Evolutionary conservation across 2,797 vertebrate species (phyloP).

Genomic region (Setipinna tenuifilis): DNA sequence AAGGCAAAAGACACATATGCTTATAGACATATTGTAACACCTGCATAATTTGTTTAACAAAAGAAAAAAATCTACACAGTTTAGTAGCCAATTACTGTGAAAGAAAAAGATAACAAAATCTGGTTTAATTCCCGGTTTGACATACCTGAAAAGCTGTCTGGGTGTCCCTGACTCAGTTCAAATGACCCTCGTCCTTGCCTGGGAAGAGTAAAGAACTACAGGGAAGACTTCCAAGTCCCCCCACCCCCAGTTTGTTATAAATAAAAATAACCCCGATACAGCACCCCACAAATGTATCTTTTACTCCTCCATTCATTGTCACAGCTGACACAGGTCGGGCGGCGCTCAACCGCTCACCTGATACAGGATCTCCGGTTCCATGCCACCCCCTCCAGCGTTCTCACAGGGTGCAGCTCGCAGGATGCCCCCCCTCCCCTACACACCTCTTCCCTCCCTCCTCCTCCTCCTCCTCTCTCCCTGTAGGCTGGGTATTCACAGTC

Average conservation of each 20-base stretch:
- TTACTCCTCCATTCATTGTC: slow-evolving; percentile 15
- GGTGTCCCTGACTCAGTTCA: slow-evolving; percentile 17
- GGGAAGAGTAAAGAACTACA: not conserved
- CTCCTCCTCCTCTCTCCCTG: not conserved
- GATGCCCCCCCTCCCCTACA: not conserved
- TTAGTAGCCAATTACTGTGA: not conserved
- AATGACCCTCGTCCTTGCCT: not conserved
- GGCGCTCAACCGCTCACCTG: slow-evolving; percentile 51
- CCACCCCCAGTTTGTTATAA: not conserved
- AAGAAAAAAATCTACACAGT: not conserved
- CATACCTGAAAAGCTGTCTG: slow-evolving; percentile 2
- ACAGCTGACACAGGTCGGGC: slow-evolving; percentile 18
- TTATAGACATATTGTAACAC: not conserved
- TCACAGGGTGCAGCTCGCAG: slow-evolving; percentile 22
- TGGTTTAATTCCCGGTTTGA: not conserved
- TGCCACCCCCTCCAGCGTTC: slow-evolving; percentile 19
- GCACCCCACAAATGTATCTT: not conserved
- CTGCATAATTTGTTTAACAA: not conserved
- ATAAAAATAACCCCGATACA: slow-evolving; percentile 18
- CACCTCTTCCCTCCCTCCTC: not conserved
- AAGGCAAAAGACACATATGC: not conserved
- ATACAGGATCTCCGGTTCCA: slow-evolving; percentile 46
- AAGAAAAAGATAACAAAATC: not conserved
- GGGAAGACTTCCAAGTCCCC: not conserved
- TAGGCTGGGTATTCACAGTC: slow-evolving; percentile 18